phyloP scores from a whole-genome alignment of 2,797 vertebrate species.

The Brachymystax lenok region DNA sequence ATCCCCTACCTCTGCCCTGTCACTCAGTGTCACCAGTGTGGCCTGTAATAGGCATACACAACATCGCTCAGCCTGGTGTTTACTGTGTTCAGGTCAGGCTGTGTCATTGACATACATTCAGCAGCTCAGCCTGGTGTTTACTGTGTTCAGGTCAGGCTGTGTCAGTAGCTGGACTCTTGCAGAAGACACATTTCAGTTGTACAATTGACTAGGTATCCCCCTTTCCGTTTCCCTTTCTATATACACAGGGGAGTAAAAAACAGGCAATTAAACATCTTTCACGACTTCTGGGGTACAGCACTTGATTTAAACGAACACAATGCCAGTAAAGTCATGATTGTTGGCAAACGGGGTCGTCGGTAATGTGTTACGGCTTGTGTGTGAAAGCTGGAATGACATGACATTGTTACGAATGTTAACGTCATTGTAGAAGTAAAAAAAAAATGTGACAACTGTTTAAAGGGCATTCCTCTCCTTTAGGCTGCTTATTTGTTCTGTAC shows the following conservation, averaged over 20 bases:
- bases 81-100: neutral
- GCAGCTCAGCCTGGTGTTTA: neutral
- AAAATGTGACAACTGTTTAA: neutral
- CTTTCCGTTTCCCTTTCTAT: neutral
- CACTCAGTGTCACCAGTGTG: slow-evolving; percentile 41
- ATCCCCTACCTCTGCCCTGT: slow-evolving; percentile 55
- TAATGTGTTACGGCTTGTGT: neutral
- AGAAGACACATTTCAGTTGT: too few relatives aligned
- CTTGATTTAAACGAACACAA: neutral
- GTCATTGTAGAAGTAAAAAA: neutral
- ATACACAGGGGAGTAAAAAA: neutral
- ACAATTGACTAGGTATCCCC: too few relatives aligned
- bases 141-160: neutral
- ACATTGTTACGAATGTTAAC: neutral
- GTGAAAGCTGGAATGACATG: neutral
- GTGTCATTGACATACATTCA: neutral
- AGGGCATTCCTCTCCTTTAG: neutral
- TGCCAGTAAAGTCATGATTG: neutral
- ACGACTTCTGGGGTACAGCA: neutral
- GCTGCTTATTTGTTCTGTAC: slow-evolving; percentile 1
- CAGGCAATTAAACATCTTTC: neutral
- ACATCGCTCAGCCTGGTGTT: slow-evolving; percentile 5
- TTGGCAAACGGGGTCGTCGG: neutral
- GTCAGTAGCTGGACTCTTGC: neutral
- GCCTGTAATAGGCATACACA: slow-evolving; percentile 11